Evolutionary conservation across 2,113 vertebrate genomes (phyloP).

Genomic region (Theropithecus gelada): DNA sequence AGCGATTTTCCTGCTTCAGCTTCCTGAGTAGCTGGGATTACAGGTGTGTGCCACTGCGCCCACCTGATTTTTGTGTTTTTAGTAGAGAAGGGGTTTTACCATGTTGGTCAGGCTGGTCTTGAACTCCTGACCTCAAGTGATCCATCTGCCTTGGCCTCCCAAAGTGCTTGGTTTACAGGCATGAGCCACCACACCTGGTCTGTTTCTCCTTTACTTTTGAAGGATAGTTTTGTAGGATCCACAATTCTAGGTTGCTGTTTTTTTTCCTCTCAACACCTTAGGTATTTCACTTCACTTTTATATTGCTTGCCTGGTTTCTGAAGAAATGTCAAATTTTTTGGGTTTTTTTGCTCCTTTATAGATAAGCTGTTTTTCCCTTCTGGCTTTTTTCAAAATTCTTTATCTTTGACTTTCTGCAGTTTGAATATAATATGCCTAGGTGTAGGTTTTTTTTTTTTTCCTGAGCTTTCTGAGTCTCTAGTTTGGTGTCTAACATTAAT

Average conservation of each 20-base stretch:
- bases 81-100: too few species aligned
- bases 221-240: not conserved
- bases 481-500: not conserved
- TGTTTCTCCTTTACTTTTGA: not conserved
- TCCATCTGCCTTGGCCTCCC: too few species aligned
- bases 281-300: not conserved
- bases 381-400: not conserved
- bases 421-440: not conserved
- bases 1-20: too few species aligned
- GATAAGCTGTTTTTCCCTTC: not conserved
- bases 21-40: too few species aligned
- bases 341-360: not conserved
- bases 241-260: not conserved
- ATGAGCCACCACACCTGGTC: too few species aligned
- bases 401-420: not conserved
- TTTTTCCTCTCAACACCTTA: not conserved
- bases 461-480: not conserved
- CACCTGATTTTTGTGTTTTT: too few species aligned
- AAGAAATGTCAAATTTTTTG: not conserved
- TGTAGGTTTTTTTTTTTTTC: not conserved
- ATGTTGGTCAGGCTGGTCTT: too few species aligned
- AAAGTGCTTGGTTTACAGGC: too few species aligned
- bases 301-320: not conserved
- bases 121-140: too few species aligned
- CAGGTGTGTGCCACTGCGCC: too few species aligned